phyloP scores from a whole-genome alignment of 2,113 vertebrate genomes.

The Gulo gulo region DNA sequence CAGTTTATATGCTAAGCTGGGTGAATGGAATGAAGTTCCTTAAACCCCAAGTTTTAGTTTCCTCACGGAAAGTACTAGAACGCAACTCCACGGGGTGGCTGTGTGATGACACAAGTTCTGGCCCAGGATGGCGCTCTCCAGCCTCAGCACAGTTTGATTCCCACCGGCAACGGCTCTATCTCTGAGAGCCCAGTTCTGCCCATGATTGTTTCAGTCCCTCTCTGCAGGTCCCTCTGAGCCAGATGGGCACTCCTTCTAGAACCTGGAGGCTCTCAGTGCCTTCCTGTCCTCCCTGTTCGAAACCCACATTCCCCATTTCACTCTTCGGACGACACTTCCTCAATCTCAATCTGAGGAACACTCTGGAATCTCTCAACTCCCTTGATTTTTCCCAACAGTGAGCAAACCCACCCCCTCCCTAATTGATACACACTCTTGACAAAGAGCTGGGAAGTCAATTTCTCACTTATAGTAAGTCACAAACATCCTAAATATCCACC shows the following conservation, averaged over 20 bases:
- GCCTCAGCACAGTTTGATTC: neutral
- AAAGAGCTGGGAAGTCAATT: neutral
- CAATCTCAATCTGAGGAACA: neutral
- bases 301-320: neutral
- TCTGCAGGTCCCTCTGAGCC: neutral
- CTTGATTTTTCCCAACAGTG: neutral
- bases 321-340: neutral
- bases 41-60: neutral
- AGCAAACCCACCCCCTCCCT: neutral
- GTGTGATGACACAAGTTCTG: neutral
- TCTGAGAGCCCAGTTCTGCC: neutral
- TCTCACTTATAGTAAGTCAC: neutral
- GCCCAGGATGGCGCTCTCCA: neutral
- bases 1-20: neutral
- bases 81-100: neutral
- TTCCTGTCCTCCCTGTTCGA: neutral
- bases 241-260: neutral
- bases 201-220: neutral
- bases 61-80: neutral
- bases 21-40: neutral
- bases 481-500: neutral
- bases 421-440: neutral
- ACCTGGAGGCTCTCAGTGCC: neutral
- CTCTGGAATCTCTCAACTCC: neutral
- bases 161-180: fast-evolving